Base-by-base conservation (phyloP, 2,113 vertebrate genomes). In the Melanotaenia duboulayi region DNA sequence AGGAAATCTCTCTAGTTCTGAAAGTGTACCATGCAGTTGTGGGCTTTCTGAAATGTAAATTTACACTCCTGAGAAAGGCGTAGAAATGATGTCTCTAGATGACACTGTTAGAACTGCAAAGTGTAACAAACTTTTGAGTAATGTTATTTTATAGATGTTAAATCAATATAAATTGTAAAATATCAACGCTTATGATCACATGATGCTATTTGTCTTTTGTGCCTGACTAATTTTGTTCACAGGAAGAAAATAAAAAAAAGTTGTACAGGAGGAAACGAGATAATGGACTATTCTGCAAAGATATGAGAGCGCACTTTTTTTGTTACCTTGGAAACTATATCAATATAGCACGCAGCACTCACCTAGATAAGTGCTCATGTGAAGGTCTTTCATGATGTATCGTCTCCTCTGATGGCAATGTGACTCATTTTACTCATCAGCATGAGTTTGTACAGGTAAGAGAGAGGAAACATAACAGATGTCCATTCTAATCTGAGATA, bases 241-340 rank as follows among this genome's bases (percentile, higher is more conserved):
- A 68, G 44, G 10, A 20, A 1, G 12, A 12, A 10, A 11, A n/a
- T n/a, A n/a, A n/a, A n/a, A n/a, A n/a, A 20, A 54, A 42, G 11
- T 32, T 62, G 11, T 20, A 40, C 20, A 44, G 12, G 12, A 55
- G 23, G 46, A 65, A 58, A 14, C 16, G 52, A 66, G 64, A 83
- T 52, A 49, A 64, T 60, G n/a, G 24, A 20, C n/a, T 22, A 11
- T 74, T 77, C 49, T 28, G 61, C 6, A 7, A 32, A 11, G 56
- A 82, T 64, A 48, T 14, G 35, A 67, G 37, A 55, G 57, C 67
- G 46, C 22, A 61, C 51, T 71, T 74, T 72, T 72, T 73, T 56
- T 61, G 70, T 87, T 85, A 46, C 83, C 80, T 63, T 82, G 80
- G 82, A 74, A 74, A 83, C 87, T 57, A 73, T 50, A 63, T 37